Evolutionary conservation across 1,140 invertebrate genomes (phyloP), one percentile per base, ranked within the genome.

Genomic region (Scaptomyza montana): DNA sequence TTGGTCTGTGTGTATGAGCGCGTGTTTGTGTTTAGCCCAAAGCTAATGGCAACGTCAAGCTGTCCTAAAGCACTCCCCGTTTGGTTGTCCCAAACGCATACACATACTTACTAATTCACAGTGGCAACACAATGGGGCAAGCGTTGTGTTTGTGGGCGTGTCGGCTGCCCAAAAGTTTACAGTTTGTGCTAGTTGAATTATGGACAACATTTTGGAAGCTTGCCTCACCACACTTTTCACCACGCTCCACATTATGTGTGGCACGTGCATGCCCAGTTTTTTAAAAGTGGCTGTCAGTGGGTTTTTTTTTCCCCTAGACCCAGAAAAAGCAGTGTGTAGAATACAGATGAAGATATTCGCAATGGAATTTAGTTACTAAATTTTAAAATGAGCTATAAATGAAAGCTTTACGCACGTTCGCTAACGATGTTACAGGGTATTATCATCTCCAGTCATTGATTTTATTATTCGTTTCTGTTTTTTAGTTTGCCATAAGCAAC

Each of bases 121-220:
- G 43, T 64, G 51, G 62, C 66, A 56, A 63, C 30, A 41, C 68
- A 68, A 62, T 57, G 55, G 71, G 49, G 28, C 28, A 8, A 36
- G 30, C 4, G 45, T 51, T 36, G 33, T 36, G 33, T 3, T 36
- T 9, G 33, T 36, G 8, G 47, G 56, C 16, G 45, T 45, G 62
- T 45, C 50, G 46, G 62, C 68, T 56, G 56, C 47, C 25, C 43
- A 65, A 70, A 74, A 59, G 74, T 80, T 67, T 74, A 71, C 60
- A 67, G 69, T 69, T 74, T 75, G 55, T 47, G 77, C 77, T 73
- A 77, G 77, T 80, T 85, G 80, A 77, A 77, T 74, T 73, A 77
- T 77, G 74, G 63, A 47, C 56, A 39, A 68, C 70, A 53, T 72
- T 72, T 60, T 66, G 47, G 61, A n/a, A 43, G 53, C 62, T 57